phyloP scores from a whole-genome alignment of 2,797 vertebrate species.

The Mormyrus proboscirostris region DNA sequence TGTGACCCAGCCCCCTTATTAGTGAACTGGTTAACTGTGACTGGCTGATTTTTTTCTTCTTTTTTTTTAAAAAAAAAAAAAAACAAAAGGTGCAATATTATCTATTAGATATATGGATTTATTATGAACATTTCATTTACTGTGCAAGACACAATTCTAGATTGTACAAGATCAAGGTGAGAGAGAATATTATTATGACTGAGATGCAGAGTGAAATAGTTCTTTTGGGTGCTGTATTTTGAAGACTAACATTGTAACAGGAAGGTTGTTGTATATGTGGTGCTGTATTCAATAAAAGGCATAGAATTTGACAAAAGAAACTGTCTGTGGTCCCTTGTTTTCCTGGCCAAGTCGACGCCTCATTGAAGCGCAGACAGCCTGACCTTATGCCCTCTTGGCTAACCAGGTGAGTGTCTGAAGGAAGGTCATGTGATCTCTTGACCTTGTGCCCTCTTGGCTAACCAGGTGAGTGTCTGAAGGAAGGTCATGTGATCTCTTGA shows the following conservation, averaged over 20 bases:
- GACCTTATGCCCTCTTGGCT: neutral
- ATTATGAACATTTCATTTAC: neutral
- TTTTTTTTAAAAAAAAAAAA: neutral
- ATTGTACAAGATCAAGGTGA: neutral
- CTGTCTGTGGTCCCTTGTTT: neutral
- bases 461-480: neutral
- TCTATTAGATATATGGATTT: conserved; percentile 4
- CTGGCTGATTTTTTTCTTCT: neutral
- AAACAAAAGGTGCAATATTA: neutral
- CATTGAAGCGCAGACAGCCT: neutral
- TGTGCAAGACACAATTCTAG: conserved; percentile 3
- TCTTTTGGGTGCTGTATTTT: conserved; percentile 19
- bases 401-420: neutral
- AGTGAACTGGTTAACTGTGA: conserved; percentile 12
- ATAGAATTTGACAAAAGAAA: conserved; percentile 10
- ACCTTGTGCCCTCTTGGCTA: neutral
- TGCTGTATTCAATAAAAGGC: conserved; percentile 16
- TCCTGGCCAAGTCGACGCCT: neutral
- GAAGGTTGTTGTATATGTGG: conserved; percentile 17
- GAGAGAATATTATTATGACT: neutral
- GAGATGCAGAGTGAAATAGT: neutral
- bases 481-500: neutral
- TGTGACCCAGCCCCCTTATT: conserved; percentile 5
- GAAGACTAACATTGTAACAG: conserved; percentile 18
- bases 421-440: neutral